Evolutionary conservation across 2,113 vertebrate species (phyloP).

Genomic region (Mesoclemmys tuberculata): DNA sequence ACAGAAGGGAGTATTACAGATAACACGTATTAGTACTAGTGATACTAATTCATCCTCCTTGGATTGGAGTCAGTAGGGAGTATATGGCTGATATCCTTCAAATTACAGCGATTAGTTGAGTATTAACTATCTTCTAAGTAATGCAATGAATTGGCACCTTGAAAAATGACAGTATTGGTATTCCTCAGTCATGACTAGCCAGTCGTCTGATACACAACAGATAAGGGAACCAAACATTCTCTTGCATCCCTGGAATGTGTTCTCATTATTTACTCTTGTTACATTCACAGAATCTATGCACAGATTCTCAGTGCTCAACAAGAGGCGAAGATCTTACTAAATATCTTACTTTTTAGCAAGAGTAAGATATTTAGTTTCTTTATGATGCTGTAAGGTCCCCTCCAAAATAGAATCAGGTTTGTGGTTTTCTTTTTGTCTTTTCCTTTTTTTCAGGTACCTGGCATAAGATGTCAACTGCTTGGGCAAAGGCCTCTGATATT

Average conservation of each 20-base stretch:
- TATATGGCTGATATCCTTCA: not conserved
- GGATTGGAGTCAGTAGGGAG: not conserved
- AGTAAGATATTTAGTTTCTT: not conserved
- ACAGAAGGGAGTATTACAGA: not conserved
- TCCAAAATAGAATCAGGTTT: no score
- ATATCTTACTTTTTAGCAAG: not conserved
- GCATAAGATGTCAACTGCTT: not conserved
- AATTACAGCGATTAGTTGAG: not conserved
- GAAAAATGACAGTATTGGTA: not conserved
- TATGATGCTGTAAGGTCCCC: no score
- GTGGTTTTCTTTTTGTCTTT: no score
- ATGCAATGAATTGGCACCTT: not conserved
- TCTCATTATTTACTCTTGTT: not conserved
- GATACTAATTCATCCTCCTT: not conserved
- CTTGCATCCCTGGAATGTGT: not conserved
- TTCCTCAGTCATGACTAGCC: not conserved
- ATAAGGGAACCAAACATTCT: not conserved
- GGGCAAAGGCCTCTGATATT: not conserved
- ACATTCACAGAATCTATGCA: not conserved
- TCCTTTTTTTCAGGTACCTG: not conserved
- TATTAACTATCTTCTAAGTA: constrained; percentile 30
- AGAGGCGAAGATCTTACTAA: not conserved
- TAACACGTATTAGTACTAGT: not conserved
- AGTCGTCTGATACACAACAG: not conserved
- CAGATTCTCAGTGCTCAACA: not conserved